These are phyloP conservation scores for Piezodorus guildinii DNA, from an alignment of 1,140 invertebrate species.

Conservation along the genomic window DNA sequence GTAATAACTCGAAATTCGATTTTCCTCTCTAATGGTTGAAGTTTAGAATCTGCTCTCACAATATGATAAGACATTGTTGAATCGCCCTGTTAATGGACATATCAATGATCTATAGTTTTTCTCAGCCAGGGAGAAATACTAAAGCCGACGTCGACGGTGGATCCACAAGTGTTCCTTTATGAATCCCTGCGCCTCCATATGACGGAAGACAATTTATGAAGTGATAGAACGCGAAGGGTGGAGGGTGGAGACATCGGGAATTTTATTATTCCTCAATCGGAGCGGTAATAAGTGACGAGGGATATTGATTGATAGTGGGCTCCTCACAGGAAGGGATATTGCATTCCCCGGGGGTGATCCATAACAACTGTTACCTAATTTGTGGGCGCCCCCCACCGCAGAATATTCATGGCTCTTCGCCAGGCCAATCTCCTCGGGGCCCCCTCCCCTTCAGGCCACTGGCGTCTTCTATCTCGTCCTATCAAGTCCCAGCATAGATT, in stretches of 20 bases:
- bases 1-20: too few species aligned
- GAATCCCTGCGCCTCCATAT: too few species aligned
- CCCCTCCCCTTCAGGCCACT: background rate
- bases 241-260: background rate
- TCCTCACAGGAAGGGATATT: background rate
- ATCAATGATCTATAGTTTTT: too few species aligned
- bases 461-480: background rate
- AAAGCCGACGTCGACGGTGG: too few species aligned
- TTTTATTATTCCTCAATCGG: slow-evolving; percentile 15
- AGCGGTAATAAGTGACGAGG: background rate
- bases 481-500: too few species aligned
- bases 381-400: background rate
- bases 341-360: slow-evolving; percentile 10
- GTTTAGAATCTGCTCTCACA: too few species aligned
- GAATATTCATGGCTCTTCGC: slow-evolving; percentile 1
- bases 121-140: too few species aligned
- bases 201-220: background rate
- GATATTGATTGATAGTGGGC: slow-evolving; percentile 6
- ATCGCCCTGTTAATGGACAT: too few species aligned
- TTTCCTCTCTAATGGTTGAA: too few species aligned
- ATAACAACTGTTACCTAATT: slow-evolving; percentile 16
- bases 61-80: too few species aligned
- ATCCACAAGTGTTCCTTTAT: too few species aligned
- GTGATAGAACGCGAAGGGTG: background rate
- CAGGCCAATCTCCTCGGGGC: background rate